Conservation (phyloP, 2,113 vertebrate genomes). For the Benitochromis conjunctus region DNA sequence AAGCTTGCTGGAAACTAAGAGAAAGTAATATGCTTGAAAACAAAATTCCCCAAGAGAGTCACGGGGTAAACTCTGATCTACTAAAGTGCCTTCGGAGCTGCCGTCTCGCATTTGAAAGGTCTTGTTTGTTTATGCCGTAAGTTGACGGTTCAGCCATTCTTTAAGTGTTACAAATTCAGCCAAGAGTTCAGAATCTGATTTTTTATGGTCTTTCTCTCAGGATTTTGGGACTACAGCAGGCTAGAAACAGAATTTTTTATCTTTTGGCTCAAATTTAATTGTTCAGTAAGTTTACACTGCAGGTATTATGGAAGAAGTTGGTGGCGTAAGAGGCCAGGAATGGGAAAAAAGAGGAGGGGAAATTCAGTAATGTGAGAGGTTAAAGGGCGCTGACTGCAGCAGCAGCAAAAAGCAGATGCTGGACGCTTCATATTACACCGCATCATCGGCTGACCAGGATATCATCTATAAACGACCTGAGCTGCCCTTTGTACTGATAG, state of each 20-base stretch:
- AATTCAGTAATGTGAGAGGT: conserved; percentile 46
- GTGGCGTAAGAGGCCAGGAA: not conserved
- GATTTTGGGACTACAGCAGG: not conserved
- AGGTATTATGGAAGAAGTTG: not conserved
- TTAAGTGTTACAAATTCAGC: conserved; percentile 16
- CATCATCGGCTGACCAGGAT: conserved; percentile 56
- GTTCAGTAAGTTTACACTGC: not conserved
- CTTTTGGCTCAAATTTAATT: not conserved
- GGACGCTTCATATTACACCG: conserved; percentile 54
- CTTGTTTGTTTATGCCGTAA: conserved; percentile 28
- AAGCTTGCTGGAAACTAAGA: not conserved
- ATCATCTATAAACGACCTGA: conserved; percentile 52
- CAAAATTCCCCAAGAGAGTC: not conserved
- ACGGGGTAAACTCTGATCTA: not conserved
- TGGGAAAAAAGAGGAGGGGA: not conserved
- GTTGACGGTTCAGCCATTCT: conserved; percentile 21
- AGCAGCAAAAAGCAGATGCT: conserved; percentile 62
- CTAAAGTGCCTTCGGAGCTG: not conserved
- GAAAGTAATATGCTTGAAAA: conserved; percentile 10
- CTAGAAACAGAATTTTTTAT: not conserved
- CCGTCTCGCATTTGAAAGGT: conserved; percentile 1
- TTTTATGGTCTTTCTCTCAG: not conserved
- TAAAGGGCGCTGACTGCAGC: conserved; percentile 54
- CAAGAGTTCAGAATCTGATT: not conserved
- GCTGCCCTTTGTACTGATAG: conserved; percentile 59